Base-by-base conservation (phyloP, 2,113 vertebrate genomes). In the Varanus komodoensis region DNA sequence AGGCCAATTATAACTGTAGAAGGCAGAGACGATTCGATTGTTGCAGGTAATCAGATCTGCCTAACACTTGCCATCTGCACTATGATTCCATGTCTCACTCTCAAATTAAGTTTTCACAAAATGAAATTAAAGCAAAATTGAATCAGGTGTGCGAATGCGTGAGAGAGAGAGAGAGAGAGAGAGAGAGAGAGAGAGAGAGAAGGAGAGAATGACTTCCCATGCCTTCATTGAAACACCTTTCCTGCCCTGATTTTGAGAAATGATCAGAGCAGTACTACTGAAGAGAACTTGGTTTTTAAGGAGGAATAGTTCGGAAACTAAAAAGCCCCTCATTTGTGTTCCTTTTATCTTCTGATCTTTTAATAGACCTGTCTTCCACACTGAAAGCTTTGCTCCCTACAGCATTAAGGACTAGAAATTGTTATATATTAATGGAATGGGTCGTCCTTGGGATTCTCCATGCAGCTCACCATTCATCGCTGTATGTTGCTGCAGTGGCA, bases 61-160 rank as follows among this genome's bases (percentile, higher is more conserved):
- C 78, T 86, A 91, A 88, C 82, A 34, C 89, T 92, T 93, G 44
- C 90, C 89, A 89, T 93, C 92, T 93, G 79, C 92, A 87, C 0
- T 0, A 21, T 82, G 90, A 89, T 93, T 90, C 90, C 84, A 94
- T 84, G 90, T 82, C 3, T 92, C 61, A 15, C 54, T 87, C 91
- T 92, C 86, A 93, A 90, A 95, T 95, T 92, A 90, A 52, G 82
- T 78, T 93, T 89, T 91, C 14, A 50, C 89, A 57, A 75, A 92
- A 92, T 87, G 91, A 89, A 90, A 94, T 94, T 92, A 92, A 94
- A 93, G 61, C 34, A 89, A 95, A 93, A 94, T 93, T 91, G 82
- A 94, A 93, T 93, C 84, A 91, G 50, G 89, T 32, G 81, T 34
- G 57, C 34, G 57, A 61, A 57, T 38, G 79, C 3, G 38, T 71